phyloP scores from a whole-genome alignment of 2,113 vertebrate species.

The Steatornis caripensis region DNA sequence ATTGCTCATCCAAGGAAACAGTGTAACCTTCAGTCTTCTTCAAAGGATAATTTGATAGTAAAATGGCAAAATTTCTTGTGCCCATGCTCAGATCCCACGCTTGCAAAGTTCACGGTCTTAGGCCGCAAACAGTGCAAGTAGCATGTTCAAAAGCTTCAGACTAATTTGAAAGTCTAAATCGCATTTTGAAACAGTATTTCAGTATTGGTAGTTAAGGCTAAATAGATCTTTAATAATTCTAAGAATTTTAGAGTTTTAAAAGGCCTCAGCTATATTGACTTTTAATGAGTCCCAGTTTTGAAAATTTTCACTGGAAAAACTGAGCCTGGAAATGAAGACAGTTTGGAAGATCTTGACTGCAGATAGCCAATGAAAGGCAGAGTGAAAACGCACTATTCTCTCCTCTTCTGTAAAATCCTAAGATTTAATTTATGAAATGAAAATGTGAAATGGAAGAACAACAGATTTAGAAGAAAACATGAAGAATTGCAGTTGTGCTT shows the following conservation, averaged over 20 bases:
- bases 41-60: neutral
- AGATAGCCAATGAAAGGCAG: neutral
- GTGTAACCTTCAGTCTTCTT: neutral
- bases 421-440: neutral
- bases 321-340: neutral
- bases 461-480: neutral
- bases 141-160: neutral
- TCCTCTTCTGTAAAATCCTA: neutral
- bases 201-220: neutral
- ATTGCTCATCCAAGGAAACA: neutral
- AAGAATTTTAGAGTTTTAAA: neutral
- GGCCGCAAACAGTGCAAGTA: neutral
- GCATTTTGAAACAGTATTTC: neutral
- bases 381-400: neutral
- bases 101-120: neutral
- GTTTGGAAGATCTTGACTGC: neutral
- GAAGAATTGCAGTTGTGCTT: neutral
- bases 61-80: neutral
- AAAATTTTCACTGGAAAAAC: neutral
- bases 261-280: neutral
- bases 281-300: neutral
- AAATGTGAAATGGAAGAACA: neutral
- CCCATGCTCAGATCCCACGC: neutral
- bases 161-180: neutral
- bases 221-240: neutral